These are phyloP conservation scores for Ceratina japonica DNA, from an alignment of 1,140 invertebrate species.

Conservation along the genomic window DNA sequence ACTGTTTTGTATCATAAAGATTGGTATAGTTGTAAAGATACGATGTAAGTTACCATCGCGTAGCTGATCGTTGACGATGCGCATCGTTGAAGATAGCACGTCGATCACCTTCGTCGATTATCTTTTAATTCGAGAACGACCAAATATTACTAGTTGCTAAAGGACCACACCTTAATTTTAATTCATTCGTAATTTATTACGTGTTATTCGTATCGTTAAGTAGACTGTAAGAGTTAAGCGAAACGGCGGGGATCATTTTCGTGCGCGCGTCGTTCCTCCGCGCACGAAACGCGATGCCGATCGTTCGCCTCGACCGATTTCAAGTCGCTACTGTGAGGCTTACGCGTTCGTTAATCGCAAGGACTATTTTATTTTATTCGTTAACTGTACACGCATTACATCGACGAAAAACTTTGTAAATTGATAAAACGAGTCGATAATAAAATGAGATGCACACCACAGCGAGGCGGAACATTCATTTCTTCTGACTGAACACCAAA, in stretches of 20 bases:
- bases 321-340: too few relatives aligned
- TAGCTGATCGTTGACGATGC: constrained; percentile 11
- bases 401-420: constrained; percentile 23
- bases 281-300: too few relatives aligned
- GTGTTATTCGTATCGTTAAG: constrained; percentile 51
- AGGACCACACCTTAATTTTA: constrained; percentile 63
- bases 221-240: background rate
- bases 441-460: constrained; percentile 33
- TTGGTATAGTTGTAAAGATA: constrained; percentile 39
- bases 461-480: background rate
- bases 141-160: constrained; percentile 77
- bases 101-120: too few relatives aligned
- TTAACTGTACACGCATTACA: background rate
- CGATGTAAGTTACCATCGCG: constrained; percentile 65
- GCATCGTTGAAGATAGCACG: constrained; percentile 23
- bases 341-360: too few relatives aligned
- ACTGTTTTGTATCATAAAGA: constrained; percentile 51
- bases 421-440: constrained; percentile 21
- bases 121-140: constrained; percentile 68
- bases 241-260: constrained; percentile 1
- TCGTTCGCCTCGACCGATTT: too few relatives aligned
- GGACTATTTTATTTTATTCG: background rate
- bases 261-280: background rate
- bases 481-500: background rate
- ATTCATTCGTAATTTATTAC: constrained; percentile 76